Percentiles rank a stretch among this genome's conserved stretches.
These are phyloP conservation scores for Panthera uncia DNA, from an alignment of 2,113 vertebrate genomes.

Conservation along the genomic window DNA sequence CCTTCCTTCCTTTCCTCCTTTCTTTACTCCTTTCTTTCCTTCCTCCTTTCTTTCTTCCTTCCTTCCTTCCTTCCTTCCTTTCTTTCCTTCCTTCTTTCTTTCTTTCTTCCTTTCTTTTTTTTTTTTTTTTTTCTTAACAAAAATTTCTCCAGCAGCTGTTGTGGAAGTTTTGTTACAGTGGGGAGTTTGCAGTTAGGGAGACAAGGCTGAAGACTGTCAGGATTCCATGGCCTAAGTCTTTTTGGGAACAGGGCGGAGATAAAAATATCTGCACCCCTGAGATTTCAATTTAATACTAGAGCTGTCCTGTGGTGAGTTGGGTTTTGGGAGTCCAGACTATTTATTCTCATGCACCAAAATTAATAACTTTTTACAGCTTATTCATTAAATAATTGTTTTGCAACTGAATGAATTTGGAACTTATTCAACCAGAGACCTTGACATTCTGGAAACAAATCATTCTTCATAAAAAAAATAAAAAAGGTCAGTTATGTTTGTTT, in stretches of 20 bases:
- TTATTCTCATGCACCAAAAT: neutral
- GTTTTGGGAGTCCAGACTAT: neutral
- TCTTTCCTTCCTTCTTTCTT: too few relatives aligned
- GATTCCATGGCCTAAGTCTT: neutral
- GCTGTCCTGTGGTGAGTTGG: neutral
- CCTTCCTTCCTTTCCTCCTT: too few relatives aligned
- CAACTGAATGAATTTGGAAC: neutral
- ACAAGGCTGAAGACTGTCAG: neutral
- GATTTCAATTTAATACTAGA: neutral
- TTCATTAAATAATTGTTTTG: constrained; percentile 12
- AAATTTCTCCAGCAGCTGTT: neutral
- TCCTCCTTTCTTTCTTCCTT: accelerated
- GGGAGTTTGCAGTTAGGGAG: neutral
- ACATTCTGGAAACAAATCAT: constrained; percentile 14
- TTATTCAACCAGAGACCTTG: neutral
- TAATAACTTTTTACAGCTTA: neutral
- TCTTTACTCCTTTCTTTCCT: too few relatives aligned
- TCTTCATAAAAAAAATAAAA: neutral
- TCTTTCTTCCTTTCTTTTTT: too few relatives aligned
- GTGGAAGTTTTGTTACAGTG: neutral
- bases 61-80: too few relatives aligned
- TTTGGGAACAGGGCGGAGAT: neutral
- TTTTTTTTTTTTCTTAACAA: too few relatives aligned
- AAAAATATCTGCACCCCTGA: neutral
- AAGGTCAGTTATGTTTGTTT: neutral